Base-by-base conservation (phyloP, 2,113 vertebrate species). In the Xiphias gladius region DNA sequence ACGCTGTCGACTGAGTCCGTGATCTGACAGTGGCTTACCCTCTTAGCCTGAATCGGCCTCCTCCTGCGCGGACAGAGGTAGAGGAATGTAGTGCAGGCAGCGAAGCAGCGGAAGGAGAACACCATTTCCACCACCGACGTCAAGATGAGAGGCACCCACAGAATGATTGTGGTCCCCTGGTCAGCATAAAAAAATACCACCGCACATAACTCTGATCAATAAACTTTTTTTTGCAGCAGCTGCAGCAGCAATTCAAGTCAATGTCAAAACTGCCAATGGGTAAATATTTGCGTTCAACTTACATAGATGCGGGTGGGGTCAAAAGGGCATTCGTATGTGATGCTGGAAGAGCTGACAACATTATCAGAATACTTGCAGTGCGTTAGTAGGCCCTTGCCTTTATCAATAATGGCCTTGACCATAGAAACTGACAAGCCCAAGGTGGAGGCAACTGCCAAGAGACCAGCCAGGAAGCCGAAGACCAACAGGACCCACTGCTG, bases 291-390 rank as follows among this genome's bases (percentile, higher is more conserved):
- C 24, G 28, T 59, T 39, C 17, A 17, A 95, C 98, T 97, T 90
- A 98, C 97, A 0, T 96, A 98, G 90, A 97, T 92, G 0, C 95
- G 95, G 1, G 97, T 97, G 69, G 98, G 97, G 70, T 99, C 96
- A 2, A 98, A 99, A 30, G 97, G 96, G 59, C 98, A 98, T 82
- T 97, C 91, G 0, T 90, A 82, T 0, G 96, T 92, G 17, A 95
- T 76, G 0, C 94, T 95, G 73, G 93, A 72, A 0, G 92, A 80
- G 71, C 24, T 17, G 28, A 87, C 17, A 1, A 79, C 19, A 1
- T 72, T 1, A 0, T 68, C 11, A 6, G 72, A 6, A 16, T 62
- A 35, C 0, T 67, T 67, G 85, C 97, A 98, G 76, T 95, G 85
- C 0, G 94, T 94, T 79, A 98, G 90, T 54, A 99, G 89, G 6